A percentile compares a stretch with the other conserved stretches of the same genome.
These are phyloP conservation scores for Julus scanicus DNA, from an alignment of 2,888 invertebrate genomes.

Conservation along the genomic window DNA sequence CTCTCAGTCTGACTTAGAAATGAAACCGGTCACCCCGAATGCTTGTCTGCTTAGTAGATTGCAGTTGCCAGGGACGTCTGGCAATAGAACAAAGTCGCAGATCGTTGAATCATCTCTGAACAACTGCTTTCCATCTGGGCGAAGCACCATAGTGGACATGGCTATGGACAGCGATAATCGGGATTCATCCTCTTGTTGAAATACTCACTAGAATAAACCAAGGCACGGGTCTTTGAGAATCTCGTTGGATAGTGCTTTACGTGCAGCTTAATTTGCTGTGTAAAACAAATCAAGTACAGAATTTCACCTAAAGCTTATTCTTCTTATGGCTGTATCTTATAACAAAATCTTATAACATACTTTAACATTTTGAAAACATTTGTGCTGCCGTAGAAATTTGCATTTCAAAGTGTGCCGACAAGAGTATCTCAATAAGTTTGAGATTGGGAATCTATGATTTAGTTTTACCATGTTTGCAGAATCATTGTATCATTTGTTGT, in stretches of 20 bases:
- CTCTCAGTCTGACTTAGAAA: slow-evolving; percentile 53
- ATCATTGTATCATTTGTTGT: too few relatives aligned
- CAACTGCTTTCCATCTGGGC: background rate
- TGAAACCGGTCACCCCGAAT: slow-evolving; percentile 11
- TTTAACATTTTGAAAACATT: too few relatives aligned
- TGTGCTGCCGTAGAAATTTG: too few relatives aligned
- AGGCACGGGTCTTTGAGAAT: background rate
- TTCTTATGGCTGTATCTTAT: too few relatives aligned
- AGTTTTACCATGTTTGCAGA: too few relatives aligned
- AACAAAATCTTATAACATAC: too few relatives aligned
- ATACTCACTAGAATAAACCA: background rate
- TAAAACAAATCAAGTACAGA: too few relatives aligned
- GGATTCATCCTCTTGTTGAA: slow-evolving; percentile 58
- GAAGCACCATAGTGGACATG: slow-evolving; percentile 56
- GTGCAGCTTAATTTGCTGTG: too few relatives aligned
- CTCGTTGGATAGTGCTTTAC: background rate
- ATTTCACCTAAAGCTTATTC: too few relatives aligned
- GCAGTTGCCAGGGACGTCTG: background rate
- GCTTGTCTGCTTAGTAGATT: background rate
- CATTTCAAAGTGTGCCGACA: too few relatives aligned
- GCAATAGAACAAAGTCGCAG: background rate
- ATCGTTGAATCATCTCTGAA: background rate
- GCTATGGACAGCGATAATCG: slow-evolving; percentile 58
- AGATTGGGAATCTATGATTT: too few relatives aligned
- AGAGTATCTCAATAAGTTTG: too few relatives aligned